A percentile compares a stretch with the other conserved stretches of the same genome.
Conservation (phyloP, 2,113 vertebrate species). For the Oreochromis aureus region DNA sequence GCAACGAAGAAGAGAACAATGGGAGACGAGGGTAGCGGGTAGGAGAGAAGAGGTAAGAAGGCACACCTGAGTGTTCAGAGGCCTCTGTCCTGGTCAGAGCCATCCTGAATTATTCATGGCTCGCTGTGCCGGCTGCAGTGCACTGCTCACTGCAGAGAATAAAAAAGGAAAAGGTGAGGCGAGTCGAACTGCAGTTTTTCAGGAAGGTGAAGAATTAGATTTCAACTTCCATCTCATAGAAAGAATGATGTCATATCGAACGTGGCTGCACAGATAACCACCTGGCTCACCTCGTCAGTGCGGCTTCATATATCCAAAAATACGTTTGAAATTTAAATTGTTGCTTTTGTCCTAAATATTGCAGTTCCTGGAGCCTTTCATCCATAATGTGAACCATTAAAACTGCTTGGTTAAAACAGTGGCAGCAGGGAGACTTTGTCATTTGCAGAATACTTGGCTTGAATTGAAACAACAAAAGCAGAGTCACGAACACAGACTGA, state of each 20-base stretch:
- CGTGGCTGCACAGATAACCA: neutral
- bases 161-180: neutral
- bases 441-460: neutral
- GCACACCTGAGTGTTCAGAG: slow-evolving; percentile 19
- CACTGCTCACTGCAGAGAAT: slow-evolving; percentile 1
- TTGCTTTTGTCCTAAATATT: neutral
- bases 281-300: fast-evolving
- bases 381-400: neutral
- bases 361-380: neutral
- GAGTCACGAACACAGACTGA: neutral
- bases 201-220: neutral
- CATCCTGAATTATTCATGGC: slow-evolving; percentile 45
- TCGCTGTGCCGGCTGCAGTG: neutral
- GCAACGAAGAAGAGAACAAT: neutral
- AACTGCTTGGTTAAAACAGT: neutral
- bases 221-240: neutral
- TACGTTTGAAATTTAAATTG: neutral
- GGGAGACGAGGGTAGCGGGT: neutral
- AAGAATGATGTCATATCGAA: neutral
- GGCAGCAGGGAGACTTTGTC: neutral
- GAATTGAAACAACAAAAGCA: neutral
- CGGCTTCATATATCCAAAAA: neutral
- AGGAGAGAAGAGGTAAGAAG: neutral
- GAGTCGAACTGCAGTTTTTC: neutral
- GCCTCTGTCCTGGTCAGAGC: slow-evolving; percentile 10